Percentiles rank a stretch among this genome's conserved stretches.
These are phyloP conservation scores for Sycophaga agraensis DNA, from an alignment of 1,140 invertebrate species.

Conservation along the genomic window DNA sequence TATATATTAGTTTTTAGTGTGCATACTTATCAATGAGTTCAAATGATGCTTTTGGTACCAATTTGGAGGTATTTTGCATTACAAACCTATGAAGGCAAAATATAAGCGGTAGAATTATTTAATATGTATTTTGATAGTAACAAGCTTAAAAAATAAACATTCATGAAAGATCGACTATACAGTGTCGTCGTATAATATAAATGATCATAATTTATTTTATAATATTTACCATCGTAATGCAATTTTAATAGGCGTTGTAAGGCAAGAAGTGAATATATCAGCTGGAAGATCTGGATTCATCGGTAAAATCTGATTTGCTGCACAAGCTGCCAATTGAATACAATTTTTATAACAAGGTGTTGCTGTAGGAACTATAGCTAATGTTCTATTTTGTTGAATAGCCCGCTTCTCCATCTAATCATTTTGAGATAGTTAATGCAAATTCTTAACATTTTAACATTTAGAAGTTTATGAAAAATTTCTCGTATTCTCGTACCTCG, in stretches of 20 bases:
- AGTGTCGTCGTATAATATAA: too few species aligned
- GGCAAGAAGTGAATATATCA: slow-evolving; percentile 96
- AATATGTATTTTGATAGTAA: slow-evolving; percentile 6
- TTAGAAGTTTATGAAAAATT: background rate
- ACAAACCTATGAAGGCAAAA: slow-evolving; percentile 80
- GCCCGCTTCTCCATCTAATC: slow-evolving; percentile 51
- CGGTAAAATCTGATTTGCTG: slow-evolving; percentile 87
- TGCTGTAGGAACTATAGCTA: slow-evolving; percentile 40
- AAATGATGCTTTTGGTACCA: slow-evolving; percentile 77
- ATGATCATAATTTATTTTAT: background rate
- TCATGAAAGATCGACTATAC: too few species aligned
- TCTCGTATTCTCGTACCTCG: slow-evolving; percentile 59
- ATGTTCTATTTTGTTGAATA: slow-evolving; percentile 49
- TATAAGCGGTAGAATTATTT: background rate
- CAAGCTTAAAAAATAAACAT: too few species aligned
- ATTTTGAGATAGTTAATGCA: background rate
- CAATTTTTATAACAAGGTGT: slow-evolving; percentile 80
- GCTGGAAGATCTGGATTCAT: slow-evolving; percentile 99
- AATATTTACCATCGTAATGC: slow-evolving; percentile 79
- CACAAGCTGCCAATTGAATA: slow-evolving; percentile 95
- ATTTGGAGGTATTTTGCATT: slow-evolving; percentile 78
- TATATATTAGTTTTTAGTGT: slow-evolving; percentile 16
- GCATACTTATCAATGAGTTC: slow-evolving; percentile 89
- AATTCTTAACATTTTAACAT: background rate
- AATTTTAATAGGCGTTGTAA: slow-evolving; percentile 98